phyloP scores from a whole-genome alignment of 2,797 vertebrate species.

The Gallinago nigripennis region DNA sequence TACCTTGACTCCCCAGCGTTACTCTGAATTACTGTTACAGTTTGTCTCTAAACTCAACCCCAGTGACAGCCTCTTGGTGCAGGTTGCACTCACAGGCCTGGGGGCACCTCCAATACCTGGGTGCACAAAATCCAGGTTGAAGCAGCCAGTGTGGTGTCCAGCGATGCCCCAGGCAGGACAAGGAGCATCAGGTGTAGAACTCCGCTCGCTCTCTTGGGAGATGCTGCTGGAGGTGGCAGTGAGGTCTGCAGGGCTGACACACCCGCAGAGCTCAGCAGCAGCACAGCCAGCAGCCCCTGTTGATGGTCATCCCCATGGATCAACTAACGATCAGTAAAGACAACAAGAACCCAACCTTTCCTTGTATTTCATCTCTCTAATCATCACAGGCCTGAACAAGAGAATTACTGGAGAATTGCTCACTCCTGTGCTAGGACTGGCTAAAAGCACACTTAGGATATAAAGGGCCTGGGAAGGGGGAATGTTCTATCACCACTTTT shows the following conservation, averaged over 20 bases:
- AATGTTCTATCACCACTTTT: background rate
- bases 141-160: accelerated
- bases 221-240: background rate
- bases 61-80: background rate
- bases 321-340: background rate
- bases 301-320: background rate
- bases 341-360: background rate
- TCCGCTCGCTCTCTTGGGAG: accelerated
- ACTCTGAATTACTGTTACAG: background rate
- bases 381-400: background rate
- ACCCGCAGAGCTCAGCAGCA: background rate
- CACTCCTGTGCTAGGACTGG: background rate
- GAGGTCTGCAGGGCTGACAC: accelerated
- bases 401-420: background rate
- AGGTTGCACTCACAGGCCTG: no score
- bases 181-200: accelerated
- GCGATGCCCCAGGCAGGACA: background rate
- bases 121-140: background rate
- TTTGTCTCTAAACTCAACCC: background rate
- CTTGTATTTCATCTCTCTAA: background rate
- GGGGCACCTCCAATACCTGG: no score
- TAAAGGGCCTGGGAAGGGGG: background rate
- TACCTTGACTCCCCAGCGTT: background rate
- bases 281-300: background rate
- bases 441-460: background rate